Base-by-base conservation (phyloP, 2,888 invertebrate species). In the Pardosa pseudoannulata region DNA sequence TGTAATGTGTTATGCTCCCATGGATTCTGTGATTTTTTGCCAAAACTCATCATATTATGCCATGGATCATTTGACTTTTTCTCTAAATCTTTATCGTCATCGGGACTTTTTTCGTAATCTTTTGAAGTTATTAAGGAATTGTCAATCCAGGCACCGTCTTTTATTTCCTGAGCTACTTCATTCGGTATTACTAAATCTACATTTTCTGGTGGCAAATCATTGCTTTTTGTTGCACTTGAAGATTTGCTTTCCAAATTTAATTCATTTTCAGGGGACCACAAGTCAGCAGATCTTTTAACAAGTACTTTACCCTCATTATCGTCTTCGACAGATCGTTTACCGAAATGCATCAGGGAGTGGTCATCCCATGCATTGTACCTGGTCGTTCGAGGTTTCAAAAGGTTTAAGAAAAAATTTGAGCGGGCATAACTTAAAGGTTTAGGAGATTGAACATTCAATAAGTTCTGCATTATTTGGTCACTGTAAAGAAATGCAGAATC, bases 331-430 rank as follows among this genome's bases (percentile, higher is more conserved):
- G 71, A 74, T 19, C 86, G 41, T 50, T 86, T 86, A 0, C 86
- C 86, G 36, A 86, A 86, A 31, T 86, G 86, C 86, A 86, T 86
- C 1, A 86, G 74, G 9, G 79, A 80, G 32, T 86, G 86, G 19
- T 79, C 86, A 64, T 86, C 80, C 86, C 86, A 86, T 11, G 16
- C 65, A 27, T 39, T 85, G 41, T 70, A 73, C 19, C 85, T 36
- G 5, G 67, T 73, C 11, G 82, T 71, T 56, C 83, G 41, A 1
- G 83, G 83, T 50, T 50, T 76, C 29, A 83, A 50, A 23, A 76
- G 19, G 32, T 83, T 76, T 27, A 78, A 36, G 46, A 83, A 83
- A 28, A 83, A 78, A 28, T 83, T 36, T 19, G 83, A 78, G 6
- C 78, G 70, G 5, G 76, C 76, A n/a, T 65, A 74, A 36, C 56